Conservation (phyloP, 2,888 invertebrate genomes). For the Agrotis ipsilon region DNA sequence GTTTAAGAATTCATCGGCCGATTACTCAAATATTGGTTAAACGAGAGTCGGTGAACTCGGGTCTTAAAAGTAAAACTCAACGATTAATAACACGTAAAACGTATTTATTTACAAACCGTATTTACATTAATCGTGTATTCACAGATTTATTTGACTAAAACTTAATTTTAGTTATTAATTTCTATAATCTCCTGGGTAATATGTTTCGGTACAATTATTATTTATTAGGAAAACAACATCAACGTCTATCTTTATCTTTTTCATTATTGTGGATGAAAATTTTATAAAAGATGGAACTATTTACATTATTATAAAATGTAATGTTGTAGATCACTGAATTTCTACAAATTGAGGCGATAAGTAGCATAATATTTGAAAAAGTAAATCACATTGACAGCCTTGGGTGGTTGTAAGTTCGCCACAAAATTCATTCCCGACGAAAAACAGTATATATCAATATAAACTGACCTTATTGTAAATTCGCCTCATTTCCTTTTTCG, state of each 20-base stretch:
- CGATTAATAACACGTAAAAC: constrained; percentile 83
- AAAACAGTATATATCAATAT: no score
- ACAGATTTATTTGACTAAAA: constrained; percentile 61
- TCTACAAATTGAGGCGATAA: background rate
- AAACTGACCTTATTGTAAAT: no score
- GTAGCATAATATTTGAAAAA: background rate
- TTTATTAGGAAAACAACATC: constrained; percentile 57
- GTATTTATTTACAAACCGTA: constrained; percentile 88
- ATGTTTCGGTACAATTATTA: constrained; percentile 55
- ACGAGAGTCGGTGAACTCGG: no score
- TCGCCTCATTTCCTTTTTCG: no score
- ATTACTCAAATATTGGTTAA: no score
- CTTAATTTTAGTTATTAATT: constrained; percentile 42
- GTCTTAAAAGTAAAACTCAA: constrained; percentile 72
- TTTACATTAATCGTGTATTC: constrained; percentile 77
- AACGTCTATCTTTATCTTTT: constrained; percentile 39
- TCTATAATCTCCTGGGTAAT: constrained; percentile 42
- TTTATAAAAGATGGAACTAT: constrained; percentile 51
- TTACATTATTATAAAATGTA: constrained; percentile 45
- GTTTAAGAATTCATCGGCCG: no score
- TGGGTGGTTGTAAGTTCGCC: no score
- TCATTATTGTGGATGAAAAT: constrained; percentile 44
- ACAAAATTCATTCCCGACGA: no score
- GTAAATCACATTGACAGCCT: no score
- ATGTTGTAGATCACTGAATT: constrained; percentile 16